phyloP scores from a whole-genome alignment of 2,888 invertebrate species.

The Pecten maximus region DNA sequence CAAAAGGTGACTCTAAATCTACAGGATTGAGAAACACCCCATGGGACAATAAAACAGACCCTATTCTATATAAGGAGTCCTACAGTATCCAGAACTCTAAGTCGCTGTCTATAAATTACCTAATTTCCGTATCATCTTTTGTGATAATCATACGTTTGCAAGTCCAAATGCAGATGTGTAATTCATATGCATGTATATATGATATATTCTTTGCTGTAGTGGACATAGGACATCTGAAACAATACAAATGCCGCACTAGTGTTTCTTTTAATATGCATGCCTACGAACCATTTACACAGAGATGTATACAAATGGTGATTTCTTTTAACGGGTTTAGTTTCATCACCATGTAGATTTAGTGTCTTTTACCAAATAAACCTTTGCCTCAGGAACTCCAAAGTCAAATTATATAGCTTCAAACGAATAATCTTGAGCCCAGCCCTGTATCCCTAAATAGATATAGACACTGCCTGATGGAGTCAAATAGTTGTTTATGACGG shows the following conservation, averaged over 20 bases:
- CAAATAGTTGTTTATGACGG: not conserved
- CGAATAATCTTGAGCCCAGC: not conserved
- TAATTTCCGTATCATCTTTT: not conserved
- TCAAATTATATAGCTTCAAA: not conserved
- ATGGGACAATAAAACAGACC: not conserved
- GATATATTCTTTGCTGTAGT: not conserved
- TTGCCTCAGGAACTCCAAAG: not conserved
- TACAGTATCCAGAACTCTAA: not conserved
- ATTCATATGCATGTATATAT: conserved; percentile 30
- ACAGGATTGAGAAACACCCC: not conserved
- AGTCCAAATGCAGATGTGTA: conserved; percentile 17
- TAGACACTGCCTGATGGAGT: not conserved
- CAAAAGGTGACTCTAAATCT: conserved; percentile 25
- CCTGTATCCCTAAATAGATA: not conserved
- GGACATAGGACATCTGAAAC: not conserved
- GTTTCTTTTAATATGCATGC: not conserved
- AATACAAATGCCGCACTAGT: not conserved
- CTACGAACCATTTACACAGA: not conserved
- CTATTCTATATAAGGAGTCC: not conserved
- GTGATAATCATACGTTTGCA: conserved; percentile 31
- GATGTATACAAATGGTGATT: not conserved
- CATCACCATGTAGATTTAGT: not conserved
- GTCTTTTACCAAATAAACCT: not conserved
- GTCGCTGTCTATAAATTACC: not conserved
- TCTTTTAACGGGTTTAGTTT: not conserved